Evolutionary conservation across 1,140 invertebrate genomes (phyloP), one percentile per base, ranked within the genome.

Genomic region (Philopotamus ludificatus): DNA sequence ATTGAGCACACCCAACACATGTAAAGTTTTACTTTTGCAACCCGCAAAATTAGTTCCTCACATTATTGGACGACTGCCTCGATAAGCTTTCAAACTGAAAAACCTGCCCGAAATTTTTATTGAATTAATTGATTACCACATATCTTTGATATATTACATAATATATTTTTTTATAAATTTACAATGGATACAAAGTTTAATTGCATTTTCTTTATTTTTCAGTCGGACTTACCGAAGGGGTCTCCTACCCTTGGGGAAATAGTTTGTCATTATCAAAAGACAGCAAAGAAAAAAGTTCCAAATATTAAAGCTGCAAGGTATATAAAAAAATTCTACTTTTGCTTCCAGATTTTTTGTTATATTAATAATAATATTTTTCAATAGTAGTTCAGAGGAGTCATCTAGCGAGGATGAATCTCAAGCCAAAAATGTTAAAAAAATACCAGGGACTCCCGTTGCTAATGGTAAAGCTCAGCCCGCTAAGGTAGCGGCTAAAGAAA

Each of bases 181-280:
- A n/a, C n/a, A n/a, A n/a, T n/a, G n/a, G n/a, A n/a, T n/a, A n/a
- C n/a, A n/a, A n/a, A n/a, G n/a, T n/a, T n/a, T n/a, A n/a, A n/a
- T n/a, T n/a, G n/a, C n/a, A n/a, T n/a, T n/a, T n/a, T n/a, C n/a
- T 63, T 50, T 42, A 15, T 61, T 23, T 78, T 76, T 47, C 53
- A 83, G 82, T 70, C 74, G 28, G 28, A 63, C 10, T 66, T 84
- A 7, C 75, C 75, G 1, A 83, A 84, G 71, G 82, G 81, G 49
- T 78, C 76, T 1, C 82, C 84, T 1, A 76, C 74, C 8, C 70
- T 86, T 1, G n/a, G 65, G 0, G 82, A 85, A 0, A 74, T 85
- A 3, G 70, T 81, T 16, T 71, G 75, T 16, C 75, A 76, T 64
- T 85, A 78, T 71, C 80, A 82, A 71, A 79, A 77, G 16, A 80